phyloP scores from a whole-genome alignment of 2,113 vertebrate genomes.

The Dicerorhinus sumatrensis region DNA sequence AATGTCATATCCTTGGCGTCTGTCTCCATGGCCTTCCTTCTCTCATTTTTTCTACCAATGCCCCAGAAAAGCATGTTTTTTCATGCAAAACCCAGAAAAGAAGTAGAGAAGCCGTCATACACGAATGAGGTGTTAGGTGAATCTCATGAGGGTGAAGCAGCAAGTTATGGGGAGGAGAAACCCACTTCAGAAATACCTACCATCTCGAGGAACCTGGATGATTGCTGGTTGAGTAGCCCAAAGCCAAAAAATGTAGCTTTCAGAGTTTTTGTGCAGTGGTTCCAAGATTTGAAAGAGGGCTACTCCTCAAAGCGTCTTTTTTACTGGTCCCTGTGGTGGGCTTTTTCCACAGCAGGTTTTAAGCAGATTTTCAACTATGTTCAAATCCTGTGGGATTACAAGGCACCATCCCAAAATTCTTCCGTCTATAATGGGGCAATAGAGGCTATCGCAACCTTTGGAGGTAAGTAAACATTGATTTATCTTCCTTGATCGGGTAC shows the following conservation, averaged over 20 bases:
- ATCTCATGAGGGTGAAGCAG: rapidly evolving
- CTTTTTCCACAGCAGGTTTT: slow-evolving; percentile 94
- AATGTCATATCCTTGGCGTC: slow-evolving; percentile 89
- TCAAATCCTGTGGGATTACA: slow-evolving; percentile 93
- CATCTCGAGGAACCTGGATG: rapidly evolving
- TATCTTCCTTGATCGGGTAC: not conserved
- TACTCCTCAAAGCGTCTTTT: slow-evolving; percentile 90
- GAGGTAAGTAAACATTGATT: slow-evolving; percentile 86
- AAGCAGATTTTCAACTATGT: slow-evolving; percentile 94
- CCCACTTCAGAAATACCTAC: rapidly evolving
- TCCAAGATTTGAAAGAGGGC: slow-evolving; percentile 90
- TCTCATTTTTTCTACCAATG: slow-evolving; percentile 91
- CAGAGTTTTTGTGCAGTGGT: slow-evolving; percentile 86
- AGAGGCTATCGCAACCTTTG: slow-evolving; percentile 92
- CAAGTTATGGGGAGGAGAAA: not conserved
- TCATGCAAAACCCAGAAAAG: slow-evolving; percentile 79
- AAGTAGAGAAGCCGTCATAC: rapidly evolving
- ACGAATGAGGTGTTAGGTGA: rapidly evolving
- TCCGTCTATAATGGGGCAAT: slow-evolving; percentile 94
- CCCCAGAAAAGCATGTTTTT: slow-evolving; percentile 95
- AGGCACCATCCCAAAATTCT: slow-evolving; percentile 90
- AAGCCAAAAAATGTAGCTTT: not conserved
- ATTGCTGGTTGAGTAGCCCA: rapidly evolving
- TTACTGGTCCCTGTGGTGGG: slow-evolving; percentile 97
- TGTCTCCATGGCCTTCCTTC: slow-evolving; percentile 85